These are phyloP conservation scores for Sialis lutaria DNA, from an alignment of 2,888 invertebrate species.

Conservation along the genomic window DNA sequence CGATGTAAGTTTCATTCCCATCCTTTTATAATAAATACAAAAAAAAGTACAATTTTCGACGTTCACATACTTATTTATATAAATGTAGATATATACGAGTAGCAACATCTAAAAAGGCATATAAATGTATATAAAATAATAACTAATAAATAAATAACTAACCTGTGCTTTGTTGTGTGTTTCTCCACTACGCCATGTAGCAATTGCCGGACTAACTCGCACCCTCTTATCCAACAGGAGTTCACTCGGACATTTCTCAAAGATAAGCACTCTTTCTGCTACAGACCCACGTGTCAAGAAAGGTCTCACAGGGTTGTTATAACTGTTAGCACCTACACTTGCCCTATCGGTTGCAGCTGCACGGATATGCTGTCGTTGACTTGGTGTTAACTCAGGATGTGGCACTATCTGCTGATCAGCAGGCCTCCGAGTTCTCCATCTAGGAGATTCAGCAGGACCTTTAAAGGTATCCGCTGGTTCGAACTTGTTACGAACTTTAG, in stretches of 20 bases:
- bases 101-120: background rate
- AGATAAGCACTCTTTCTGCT: conserved; percentile 77
- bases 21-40: too few relatives aligned
- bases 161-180: conserved; percentile 21
- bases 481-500: conserved; percentile 17
- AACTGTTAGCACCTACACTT: conserved; percentile 16
- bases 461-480: conserved; percentile 12
- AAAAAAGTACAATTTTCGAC: too few relatives aligned
- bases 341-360: conserved; percentile 14
- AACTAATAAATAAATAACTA: conserved; percentile 9
- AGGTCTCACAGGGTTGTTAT: conserved; percentile 52
- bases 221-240: conserved; percentile 49
- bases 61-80: too few relatives aligned
- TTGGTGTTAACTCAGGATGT: conserved; percentile 45
- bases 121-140: too few relatives aligned
- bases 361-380: conserved; percentile 36
- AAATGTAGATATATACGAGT: too few relatives aligned
- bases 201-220: conserved; percentile 25
- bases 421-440: conserved; percentile 18
- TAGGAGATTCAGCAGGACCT: conserved; percentile 11
- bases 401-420: conserved; percentile 29
- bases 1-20: too few relatives aligned
- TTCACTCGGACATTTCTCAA: conserved; percentile 78
- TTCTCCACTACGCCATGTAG: conserved; percentile 4
- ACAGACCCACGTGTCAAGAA: conserved; percentile 81